These are phyloP conservation scores for Ernsta delagoae DNA, from an alignment of 2,888 invertebrate species.

Conservation along the genomic window DNA sequence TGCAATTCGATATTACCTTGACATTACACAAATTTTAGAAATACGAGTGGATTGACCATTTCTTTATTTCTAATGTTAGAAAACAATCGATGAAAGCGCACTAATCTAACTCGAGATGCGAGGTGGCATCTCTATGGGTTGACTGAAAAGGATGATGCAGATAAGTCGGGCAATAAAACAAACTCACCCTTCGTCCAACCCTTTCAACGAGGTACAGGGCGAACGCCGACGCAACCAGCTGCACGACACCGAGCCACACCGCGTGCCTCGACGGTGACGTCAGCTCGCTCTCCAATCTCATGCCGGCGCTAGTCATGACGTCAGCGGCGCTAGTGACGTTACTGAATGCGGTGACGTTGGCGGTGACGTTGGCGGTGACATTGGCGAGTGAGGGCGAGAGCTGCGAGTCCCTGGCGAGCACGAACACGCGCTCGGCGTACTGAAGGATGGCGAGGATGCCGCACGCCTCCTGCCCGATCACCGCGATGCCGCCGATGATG, in stretches of 20 bases:
- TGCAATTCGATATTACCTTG: conserved; percentile 43
- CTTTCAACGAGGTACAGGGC: conserved; percentile 64
- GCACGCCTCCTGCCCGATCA: conserved; percentile 68
- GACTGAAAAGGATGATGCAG: no score
- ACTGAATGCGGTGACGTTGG: conserved; percentile 20
- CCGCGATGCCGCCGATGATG: conserved; percentile 53
- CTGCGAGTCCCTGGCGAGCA: conserved; percentile 51
- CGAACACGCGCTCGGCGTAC: conserved; percentile 70
- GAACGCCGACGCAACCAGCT: conserved; percentile 56
- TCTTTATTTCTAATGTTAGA: no score
- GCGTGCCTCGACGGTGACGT: conserved; percentile 56
- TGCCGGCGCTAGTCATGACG: conserved; percentile 56
- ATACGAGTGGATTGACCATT: no score
- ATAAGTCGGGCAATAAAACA: no score
- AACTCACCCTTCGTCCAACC: conserved; percentile 62
- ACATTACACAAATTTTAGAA: no score
- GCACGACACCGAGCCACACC: conserved; percentile 58
- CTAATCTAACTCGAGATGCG: no score
- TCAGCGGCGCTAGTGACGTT: conserved; percentile 54
- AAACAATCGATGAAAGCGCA: no score
- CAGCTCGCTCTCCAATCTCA: conserved; percentile 24
- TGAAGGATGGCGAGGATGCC: conserved; percentile 68
- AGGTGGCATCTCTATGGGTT: no score
- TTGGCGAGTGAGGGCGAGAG: background rate
- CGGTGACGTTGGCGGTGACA: background rate